Percentiles rank a stretch among this genome's conserved stretches.
These are phyloP conservation scores for Isaurus tuberculatus DNA, from an alignment of 92 coral and sea anemone genomes.

Conservation along the genomic window DNA sequence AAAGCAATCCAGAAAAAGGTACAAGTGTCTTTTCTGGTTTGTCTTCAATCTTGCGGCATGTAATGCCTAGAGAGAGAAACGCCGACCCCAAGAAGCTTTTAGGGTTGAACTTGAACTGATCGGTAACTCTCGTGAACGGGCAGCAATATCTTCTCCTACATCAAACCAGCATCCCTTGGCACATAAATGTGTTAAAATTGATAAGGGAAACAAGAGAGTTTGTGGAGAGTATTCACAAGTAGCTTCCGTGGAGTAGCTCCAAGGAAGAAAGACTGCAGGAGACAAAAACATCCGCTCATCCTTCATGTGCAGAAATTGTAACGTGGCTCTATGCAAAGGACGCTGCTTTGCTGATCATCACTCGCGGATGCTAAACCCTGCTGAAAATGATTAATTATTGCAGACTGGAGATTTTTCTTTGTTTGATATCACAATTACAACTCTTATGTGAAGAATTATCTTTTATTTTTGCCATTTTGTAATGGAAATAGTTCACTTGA, in stretches of 20 bases:
- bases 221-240: constrained; percentile 59
- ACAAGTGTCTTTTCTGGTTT: constrained; percentile 41
- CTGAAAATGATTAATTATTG: neutral
- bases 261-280: constrained; percentile 52
- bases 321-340: constrained; percentile 56
- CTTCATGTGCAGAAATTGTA: constrained; percentile 49
- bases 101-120: neutral
- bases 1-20: constrained; percentile 60
- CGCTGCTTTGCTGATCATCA: constrained; percentile 58
- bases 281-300: constrained; percentile 55
- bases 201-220: constrained; percentile 32
- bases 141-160: too few species aligned
- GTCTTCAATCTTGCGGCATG: constrained; percentile 42
- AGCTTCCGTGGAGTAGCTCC: too few species aligned
- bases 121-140: too few species aligned
- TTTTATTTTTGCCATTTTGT: neutral
- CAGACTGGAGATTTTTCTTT: neutral
- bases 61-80: constrained; percentile 38
- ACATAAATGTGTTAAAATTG: constrained; percentile 15
- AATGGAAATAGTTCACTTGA: neutral
- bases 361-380: neutral
- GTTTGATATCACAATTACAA: neutral
- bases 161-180: too few species aligned
- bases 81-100: constrained; percentile 41
- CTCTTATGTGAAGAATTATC: neutral